Evolutionary conservation across 37 sponge, comb jelly and placozoan species (phyloP), one percentile per base, ranked within the genome.

Genomic region (Agelas oroides): DNA sequence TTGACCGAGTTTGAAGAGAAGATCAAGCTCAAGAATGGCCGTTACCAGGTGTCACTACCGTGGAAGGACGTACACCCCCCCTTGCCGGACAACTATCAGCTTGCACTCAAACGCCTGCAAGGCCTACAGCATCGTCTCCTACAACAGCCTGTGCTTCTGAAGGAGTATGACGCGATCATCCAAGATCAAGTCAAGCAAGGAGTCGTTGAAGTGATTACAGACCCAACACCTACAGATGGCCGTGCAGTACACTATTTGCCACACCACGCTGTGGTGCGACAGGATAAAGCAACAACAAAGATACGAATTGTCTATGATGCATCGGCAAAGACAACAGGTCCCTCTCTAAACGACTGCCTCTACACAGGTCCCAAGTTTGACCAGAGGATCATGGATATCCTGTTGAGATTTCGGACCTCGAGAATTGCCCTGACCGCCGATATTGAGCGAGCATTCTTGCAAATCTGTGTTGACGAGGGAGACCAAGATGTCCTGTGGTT

Each of bases 21-120:
- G 30, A 52, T 84, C 67, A 3, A 21, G 1, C 18, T 75, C 20
- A 46, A 11, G 58, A 37, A 75, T 63, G 67, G 59, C 19, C 28
- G 77, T 53, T 84, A 84, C 56, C 32, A 52, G 53, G 85, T 84
- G 28, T 41, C 52, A 0, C 57, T 75, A 30, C 85, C 85, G 36
- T 76, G 77, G 77, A 75, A 75, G 62, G 81, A 83, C 16, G 19
- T 57, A 24, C 56, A 76, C 59, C 56, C 66, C 18, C 21, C 35
- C 21, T 35, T 84, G n/a, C 85, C 85, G 1, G 36, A 37, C 56
- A 74, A 84, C 77, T 84, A 76, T 27, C 75, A 66, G 34, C 32
- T 76, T 23, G n/a, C 38, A 19, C 24, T 37, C 40, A 53, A 53
- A 46, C 53, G 85, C 27, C 69, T 84, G 34, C 18, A 21, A 20